Evolutionary conservation across 2,797 vertebrate species (phyloP), one percentile per base, ranked within the genome.

Genomic region (Craterocephalus amniculus): DNA sequence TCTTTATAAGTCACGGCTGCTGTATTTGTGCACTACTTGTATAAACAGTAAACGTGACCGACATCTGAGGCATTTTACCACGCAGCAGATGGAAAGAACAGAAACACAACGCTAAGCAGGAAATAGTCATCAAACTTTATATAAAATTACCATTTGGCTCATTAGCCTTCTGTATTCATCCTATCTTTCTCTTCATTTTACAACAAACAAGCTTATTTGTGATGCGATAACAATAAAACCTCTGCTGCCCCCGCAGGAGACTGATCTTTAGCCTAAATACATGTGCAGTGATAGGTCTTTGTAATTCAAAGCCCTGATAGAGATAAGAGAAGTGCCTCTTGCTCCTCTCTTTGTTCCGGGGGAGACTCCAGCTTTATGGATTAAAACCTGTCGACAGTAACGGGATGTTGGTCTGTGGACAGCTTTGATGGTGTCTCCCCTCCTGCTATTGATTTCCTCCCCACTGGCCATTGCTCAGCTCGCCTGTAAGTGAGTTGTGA

Each of bases 391-490:
- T 83, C 73, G 70, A 83, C 86, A 72, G 85, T 76, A 84, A 87
- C 74, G 59, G 83, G 84, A 83, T 87, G 84, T 85, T 80, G 80
- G 83, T 88, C 86, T 79, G 80, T 71, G 79, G 87, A 90, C 86
- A 85, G 88, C 91, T 92, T 89, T 89, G 92, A 87, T 89, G 82
- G 87, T 88, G 87, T 89, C 91, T 92, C 83, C 85, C 86, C 83
- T 78, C 84, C 70, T 40, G 55, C 58, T 92, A 95, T 94, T 69
- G 92, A 94, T 94, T 89, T 89, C 82, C 79, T 83, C 81, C 78
- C 83, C 43, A 74, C 86, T 83, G 84, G 87, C 88, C 87, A 91
- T 93, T 92, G 91, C 89, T 91, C 90, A 87, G 79, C 77, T 77
- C 26, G 72, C 74, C 84, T 80, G 82, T 87, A 91, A 93, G 91